phyloP scores from a whole-genome alignment of 2,888 invertebrate genomes.

The Sinotaia quadrata region DNA sequence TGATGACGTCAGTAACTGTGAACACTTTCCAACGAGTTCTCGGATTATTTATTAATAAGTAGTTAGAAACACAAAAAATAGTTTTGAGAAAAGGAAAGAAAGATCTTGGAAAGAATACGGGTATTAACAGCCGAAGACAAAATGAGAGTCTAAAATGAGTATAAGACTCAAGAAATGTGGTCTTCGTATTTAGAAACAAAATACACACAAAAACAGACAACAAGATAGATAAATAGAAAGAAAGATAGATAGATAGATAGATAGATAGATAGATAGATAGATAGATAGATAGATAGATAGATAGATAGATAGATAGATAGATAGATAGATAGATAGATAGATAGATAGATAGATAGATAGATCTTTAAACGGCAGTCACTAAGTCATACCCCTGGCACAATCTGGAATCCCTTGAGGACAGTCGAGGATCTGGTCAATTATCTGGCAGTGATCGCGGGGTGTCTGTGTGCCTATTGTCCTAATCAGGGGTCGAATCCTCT shows the following conservation, averaged over 20 bases:
- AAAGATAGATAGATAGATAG: background rate
- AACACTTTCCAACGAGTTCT: too few relatives aligned
- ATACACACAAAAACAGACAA: background rate
- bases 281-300: background rate
- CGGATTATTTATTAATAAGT: too few relatives aligned
- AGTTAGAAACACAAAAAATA: too few relatives aligned
- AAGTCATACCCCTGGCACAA: conserved; percentile 37
- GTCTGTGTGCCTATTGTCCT: conserved; percentile 59
- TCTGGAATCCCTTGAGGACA: conserved; percentile 32
- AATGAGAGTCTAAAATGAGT: too few relatives aligned
- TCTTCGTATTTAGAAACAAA: too few relatives aligned
- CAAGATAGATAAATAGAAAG: background rate
- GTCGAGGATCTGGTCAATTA: conserved; percentile 43
- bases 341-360: conserved; percentile 5
- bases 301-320: conserved; percentile 3
- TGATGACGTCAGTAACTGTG: too few relatives aligned
- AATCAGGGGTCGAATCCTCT: conserved; percentile 21
- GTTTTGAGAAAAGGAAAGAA: too few relatives aligned
- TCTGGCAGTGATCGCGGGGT: conserved; percentile 50
- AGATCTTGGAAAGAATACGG: too few relatives aligned
- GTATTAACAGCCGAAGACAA: too few relatives aligned
- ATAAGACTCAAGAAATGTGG: too few relatives aligned
- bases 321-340: conserved; percentile 6
- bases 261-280: background rate
- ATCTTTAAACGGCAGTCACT: background rate